phyloP scores from a whole-genome alignment of 2,797 vertebrate genomes.

The Cyprinella venusta region DNA sequence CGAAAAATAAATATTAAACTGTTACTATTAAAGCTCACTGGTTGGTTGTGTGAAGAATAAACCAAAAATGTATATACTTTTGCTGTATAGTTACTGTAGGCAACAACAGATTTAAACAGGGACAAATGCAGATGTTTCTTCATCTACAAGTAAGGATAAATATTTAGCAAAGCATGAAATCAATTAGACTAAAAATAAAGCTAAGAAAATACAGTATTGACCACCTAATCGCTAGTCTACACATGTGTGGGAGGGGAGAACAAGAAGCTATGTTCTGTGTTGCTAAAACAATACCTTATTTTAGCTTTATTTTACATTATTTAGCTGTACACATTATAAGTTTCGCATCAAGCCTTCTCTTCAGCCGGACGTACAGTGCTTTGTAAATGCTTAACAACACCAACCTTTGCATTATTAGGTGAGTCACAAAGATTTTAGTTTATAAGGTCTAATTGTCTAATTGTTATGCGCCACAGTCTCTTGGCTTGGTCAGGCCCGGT shows the following conservation, averaged over 20 bases:
- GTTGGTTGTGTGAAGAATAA: background rate
- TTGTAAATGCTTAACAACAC: background rate
- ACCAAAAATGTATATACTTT: background rate
- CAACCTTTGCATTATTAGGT: background rate
- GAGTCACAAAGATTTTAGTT: background rate
- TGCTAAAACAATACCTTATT: background rate
- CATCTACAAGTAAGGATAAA: too few species aligned
- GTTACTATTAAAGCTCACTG: background rate
- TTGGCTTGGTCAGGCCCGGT: background rate
- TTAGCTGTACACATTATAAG: background rate
- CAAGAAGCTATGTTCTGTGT: background rate
- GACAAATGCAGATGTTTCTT: too few species aligned
- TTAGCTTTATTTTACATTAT: background rate
- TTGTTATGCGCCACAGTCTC: background rate
- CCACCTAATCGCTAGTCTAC: background rate
- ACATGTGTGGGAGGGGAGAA: background rate
- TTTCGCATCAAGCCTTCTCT: background rate
- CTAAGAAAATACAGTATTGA: background rate
- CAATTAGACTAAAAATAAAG: background rate
- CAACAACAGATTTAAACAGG: too few species aligned
- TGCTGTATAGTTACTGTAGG: too few species aligned
- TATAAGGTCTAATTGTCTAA: background rate
- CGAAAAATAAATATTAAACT: background rate
- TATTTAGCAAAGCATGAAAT: background rate
- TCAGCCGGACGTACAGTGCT: background rate